Evolutionary conservation across 2,113 vertebrate genomes (phyloP), one percentile per base, ranked within the genome.

Genomic region (Erpornis zantholeuca): DNA sequence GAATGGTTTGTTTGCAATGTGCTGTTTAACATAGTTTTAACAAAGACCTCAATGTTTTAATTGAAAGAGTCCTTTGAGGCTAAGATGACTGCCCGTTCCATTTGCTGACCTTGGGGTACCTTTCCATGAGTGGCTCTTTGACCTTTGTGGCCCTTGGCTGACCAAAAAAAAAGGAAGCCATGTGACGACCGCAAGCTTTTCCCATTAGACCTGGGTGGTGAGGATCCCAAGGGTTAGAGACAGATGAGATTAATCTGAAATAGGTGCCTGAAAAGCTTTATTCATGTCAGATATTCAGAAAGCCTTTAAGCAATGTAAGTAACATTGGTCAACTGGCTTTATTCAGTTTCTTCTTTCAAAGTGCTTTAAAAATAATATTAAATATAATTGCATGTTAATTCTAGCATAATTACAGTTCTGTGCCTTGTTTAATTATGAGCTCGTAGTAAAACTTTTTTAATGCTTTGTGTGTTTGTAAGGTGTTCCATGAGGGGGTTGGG

Each of bases 1-100:
- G 94, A 97, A 97, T 98, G 97, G 77, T 94, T 97, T 97, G 84
- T 98, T 96, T 98, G 95, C 97, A 94, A 97, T 98, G 97, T 98
- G 98, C 98, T 99, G 98, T 99, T 98, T 98, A 98, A 99, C 98
- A 97, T 99, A 99, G 98, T 98, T 98, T 99, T 99, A 99, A 99
- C 98, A 99, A 98, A 99, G 98, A 98, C 98, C 98, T 99, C 98
- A 98, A 98, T 99, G 99, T 99, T 99, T 99, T 99, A 99, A 99
- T 99, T 99, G 98, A 99, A 99, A 99, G 98, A 99, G 97, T 99
- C 98, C 99, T 99, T 99, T 99, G 99, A 98, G 98, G 97, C 98
- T 98, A 98, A 98, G 98, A 98, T 99, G 99, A 98, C 98, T 98
- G 98, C 99, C 98, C 97, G 98, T 99, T 98, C 99, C 98, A 98